Evolutionary conservation across 2,113 vertebrate genomes (phyloP).

Genomic region (Festucalex cinctus): DNA sequence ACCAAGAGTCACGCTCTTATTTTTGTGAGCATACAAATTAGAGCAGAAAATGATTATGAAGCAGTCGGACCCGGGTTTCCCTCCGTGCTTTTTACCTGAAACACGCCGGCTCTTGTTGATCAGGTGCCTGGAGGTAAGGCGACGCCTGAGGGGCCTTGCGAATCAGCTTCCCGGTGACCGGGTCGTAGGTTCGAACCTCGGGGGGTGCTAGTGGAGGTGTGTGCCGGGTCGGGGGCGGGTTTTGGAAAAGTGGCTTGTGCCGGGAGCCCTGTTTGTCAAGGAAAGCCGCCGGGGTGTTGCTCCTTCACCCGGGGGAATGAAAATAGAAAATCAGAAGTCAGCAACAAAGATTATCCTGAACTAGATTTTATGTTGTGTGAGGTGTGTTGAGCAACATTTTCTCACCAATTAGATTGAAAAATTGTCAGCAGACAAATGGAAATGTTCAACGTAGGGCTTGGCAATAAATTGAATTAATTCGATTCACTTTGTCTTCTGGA

Average conservation of each 20-base stretch:
- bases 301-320: slow-evolving; percentile 64
- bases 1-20: not conserved
- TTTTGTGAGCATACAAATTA: not conserved
- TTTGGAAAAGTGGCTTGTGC: slow-evolving; percentile 76
- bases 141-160: slow-evolving; percentile 72
- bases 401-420: no score
- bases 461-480: no score
- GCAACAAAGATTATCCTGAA: no score
- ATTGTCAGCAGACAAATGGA: no score
- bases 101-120: slow-evolving; percentile 76
- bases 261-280: slow-evolving; percentile 73
- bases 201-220: slow-evolving; percentile 71
- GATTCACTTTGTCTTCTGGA: no score
- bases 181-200: slow-evolving; percentile 81
- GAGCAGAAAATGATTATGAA: not conserved
- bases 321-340: not conserved
- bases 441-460: no score
- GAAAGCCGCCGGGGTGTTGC: slow-evolving; percentile 82
- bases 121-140: slow-evolving; percentile 71
- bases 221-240: slow-evolving; percentile 77
- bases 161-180: slow-evolving; percentile 91
- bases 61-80: no score
- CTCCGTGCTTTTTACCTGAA: slow-evolving; percentile 89
- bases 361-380: no score
- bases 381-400: no score